These are phyloP conservation scores for Mustela lutreola DNA, from an alignment of 2,113 vertebrate genomes.

Conservation along the genomic window DNA sequence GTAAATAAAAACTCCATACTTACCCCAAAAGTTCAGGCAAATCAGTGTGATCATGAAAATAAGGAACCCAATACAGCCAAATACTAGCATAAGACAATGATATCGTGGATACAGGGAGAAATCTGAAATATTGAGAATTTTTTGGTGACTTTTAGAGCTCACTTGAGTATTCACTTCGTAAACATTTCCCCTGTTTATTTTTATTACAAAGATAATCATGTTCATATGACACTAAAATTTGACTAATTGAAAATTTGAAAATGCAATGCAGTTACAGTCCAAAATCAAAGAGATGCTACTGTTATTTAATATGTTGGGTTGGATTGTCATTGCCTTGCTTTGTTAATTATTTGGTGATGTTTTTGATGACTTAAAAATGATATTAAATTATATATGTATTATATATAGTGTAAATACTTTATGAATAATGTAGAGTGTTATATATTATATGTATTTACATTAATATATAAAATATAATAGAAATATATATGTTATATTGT, in stretches of 20 bases:
- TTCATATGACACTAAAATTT: not conserved
- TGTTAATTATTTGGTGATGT: not conserved
- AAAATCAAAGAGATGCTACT: not conserved
- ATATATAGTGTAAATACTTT: not conserved
- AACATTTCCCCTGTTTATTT: not conserved
- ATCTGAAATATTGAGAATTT: conserved; percentile 4
- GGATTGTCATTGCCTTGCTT: not conserved
- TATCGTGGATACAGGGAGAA: not conserved
- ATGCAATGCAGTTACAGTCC: not conserved
- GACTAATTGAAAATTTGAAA: not conserved
- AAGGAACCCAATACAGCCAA: not conserved
- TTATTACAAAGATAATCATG: not conserved
- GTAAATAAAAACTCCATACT: not conserved
- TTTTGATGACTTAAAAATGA: not conserved
- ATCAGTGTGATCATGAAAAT: not conserved
- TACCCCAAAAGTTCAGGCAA: conserved; percentile 2
- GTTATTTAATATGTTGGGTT: not conserved
- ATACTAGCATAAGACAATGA: not conserved
- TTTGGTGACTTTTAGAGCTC: conserved; percentile 20
- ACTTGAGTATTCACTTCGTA: not conserved
- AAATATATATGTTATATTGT: not conserved
- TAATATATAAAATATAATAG: not conserved
- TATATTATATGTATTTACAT: not conserved
- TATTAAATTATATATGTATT: not conserved
- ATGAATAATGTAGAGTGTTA: not conserved